Evolutionary conservation across 2,797 vertebrate genomes (phyloP).

Genomic region (Trematomus bernacchii): DNA sequence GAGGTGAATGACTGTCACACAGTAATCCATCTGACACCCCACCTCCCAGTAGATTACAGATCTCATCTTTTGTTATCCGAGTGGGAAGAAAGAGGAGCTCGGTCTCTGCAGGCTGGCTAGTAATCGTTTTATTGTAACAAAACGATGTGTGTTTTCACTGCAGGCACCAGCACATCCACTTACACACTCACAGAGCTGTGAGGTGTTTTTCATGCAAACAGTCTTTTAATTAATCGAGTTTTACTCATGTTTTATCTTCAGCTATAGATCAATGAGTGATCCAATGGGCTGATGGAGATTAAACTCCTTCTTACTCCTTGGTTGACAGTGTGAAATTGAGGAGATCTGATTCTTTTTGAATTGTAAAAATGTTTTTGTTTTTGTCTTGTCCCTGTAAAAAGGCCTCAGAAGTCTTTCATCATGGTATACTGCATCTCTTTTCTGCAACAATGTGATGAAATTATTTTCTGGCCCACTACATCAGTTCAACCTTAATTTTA

Average conservation of each 20-base stretch:
- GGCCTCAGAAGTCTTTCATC: neutral
- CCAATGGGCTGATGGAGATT: neutral
- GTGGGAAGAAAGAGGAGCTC: slow-evolving; percentile 45
- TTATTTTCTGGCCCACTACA: neutral
- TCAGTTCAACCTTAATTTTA: slow-evolving; percentile 7
- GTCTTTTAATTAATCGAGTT: neutral
- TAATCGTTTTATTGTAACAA: slow-evolving; percentile 35
- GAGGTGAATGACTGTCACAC: slow-evolving; percentile 1
- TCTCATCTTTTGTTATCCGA: slow-evolving; percentile 41
- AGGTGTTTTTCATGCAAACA: neutral
- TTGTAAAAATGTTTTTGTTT: too few relatives aligned
- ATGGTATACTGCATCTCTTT: neutral
- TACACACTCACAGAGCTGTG: neutral
- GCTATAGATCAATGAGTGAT: neutral
- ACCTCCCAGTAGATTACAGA: slow-evolving; percentile 18
- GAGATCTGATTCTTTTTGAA: neutral
- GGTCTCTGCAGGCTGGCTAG: slow-evolving; percentile 28
- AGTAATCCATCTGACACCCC: slow-evolving; percentile 26
- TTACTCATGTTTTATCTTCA: neutral
- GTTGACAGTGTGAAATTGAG: neutral
- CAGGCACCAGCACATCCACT: neutral
- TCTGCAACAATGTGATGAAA: neutral
- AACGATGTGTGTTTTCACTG: slow-evolving; percentile 25
- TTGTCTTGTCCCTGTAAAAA: too few relatives aligned
- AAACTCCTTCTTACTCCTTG: neutral